Conservation (phyloP, 2,888 invertebrate species). For the Reticulitermes lucifugus region DNA sequence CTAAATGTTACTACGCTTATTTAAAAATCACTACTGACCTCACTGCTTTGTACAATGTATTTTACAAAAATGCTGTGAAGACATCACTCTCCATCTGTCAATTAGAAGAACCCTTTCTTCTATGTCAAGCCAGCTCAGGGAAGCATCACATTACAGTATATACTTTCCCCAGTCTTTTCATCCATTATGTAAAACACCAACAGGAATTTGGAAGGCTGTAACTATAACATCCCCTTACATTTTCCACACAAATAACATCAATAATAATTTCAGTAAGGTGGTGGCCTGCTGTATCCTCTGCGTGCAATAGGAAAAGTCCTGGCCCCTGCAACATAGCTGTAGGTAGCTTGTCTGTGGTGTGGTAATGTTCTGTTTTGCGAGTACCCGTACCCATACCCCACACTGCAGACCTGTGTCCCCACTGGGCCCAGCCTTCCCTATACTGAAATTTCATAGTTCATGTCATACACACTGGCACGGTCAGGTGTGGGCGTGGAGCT, state of each 20-base stretch:
- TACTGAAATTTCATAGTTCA: conserved; percentile 96
- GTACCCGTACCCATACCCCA: conserved; percentile 39
- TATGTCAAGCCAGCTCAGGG: not conserved
- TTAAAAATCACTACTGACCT: conserved; percentile 29
- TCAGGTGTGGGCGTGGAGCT: conserved; percentile 78
- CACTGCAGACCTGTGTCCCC: conserved; percentile 39
- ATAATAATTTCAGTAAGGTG: conserved; percentile 43
- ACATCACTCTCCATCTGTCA: conserved; percentile 5
- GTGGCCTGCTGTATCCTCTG: conserved; percentile 45
- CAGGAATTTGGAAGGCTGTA: conserved; percentile 30
- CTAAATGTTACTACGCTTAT: not conserved
- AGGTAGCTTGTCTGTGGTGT: conserved; percentile 48
- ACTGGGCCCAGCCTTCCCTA: conserved; percentile 67
- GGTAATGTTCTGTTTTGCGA: conserved; percentile 51
- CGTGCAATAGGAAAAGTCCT: conserved; percentile 53
- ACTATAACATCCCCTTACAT: conserved; percentile 11
- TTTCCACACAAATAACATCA: not conserved
- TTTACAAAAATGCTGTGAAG: conserved; percentile 40
- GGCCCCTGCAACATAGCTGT: conserved; percentile 49
- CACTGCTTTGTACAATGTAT: conserved; percentile 42
- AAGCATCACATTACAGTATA: not conserved
- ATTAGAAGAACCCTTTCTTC: not conserved
- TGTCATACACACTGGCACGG: conserved; percentile 91
- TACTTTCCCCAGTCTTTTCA: not conserved
- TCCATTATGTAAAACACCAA: conserved; percentile 13